Conservation (phyloP, 2,113 vertebrate genomes). For the Colistium nudipinnis region DNA sequence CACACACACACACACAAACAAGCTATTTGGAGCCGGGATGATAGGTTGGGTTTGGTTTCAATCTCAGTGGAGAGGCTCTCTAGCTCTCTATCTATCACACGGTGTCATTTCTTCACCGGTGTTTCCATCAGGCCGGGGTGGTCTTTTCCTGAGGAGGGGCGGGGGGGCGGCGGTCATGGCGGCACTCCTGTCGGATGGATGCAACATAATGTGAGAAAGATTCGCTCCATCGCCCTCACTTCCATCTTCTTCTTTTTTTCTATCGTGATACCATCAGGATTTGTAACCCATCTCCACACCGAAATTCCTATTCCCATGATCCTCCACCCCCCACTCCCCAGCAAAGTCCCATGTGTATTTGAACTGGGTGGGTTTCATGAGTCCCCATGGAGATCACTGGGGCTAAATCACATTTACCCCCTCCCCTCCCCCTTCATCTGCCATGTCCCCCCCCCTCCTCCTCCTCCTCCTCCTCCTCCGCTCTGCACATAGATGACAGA, state of each 20-base stretch:
- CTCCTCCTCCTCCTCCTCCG: conserved; percentile 39
- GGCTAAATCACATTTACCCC: conserved; percentile 73
- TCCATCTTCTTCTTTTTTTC: not conserved
- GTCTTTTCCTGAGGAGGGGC: not conserved
- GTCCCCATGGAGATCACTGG: conserved; percentile 65
- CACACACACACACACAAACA: conserved; percentile 11
- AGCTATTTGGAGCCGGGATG: conserved; percentile 27
- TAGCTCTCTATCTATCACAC: too few species aligned
- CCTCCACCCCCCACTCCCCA: not conserved
- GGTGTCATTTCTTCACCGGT: too few species aligned
- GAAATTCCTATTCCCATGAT: conserved; percentile 45
- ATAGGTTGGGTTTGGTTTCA: conserved; percentile 18
- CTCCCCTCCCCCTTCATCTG: conserved; percentile 11
- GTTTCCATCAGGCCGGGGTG: too few species aligned
- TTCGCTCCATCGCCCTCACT: conserved; percentile 73
- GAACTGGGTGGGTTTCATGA: conserved; percentile 37
- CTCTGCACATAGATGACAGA: conserved; percentile 66
- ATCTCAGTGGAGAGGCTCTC: too few species aligned
- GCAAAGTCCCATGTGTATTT: conserved; percentile 46
- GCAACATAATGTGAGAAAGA: conserved; percentile 52
- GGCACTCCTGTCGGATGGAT: conserved; percentile 21
- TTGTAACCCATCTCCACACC: conserved; percentile 47
- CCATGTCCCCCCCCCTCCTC: conserved; percentile 12
- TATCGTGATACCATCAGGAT: conserved; percentile 53
- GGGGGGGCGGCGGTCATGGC: conserved; percentile 28